phyloP scores from a whole-genome alignment of 1,140 invertebrate species.

The Andricus grossulariae region DNA sequence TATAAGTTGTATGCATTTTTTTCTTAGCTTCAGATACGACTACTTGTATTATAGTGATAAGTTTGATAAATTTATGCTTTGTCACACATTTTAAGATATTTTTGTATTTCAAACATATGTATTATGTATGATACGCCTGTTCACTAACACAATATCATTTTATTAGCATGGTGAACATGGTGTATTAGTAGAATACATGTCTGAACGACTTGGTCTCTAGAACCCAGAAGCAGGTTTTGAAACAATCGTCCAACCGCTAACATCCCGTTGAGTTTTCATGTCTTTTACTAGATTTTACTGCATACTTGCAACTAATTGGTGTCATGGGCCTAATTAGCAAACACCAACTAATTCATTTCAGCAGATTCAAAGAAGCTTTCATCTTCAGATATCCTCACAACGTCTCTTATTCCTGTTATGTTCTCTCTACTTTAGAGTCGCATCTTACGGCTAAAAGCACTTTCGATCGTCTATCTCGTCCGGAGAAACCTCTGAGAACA shows the following conservation, averaged over 20 bases:
- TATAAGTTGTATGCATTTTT: conserved; percentile 12
- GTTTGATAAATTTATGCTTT: neutral
- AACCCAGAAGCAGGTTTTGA: conserved; percentile 50
- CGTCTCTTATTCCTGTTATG: neutral
- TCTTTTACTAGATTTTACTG: conserved; percentile 32
- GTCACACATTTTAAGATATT: neutral
- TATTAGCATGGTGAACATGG: neutral
- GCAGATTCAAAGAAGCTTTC: neutral
- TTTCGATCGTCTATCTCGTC: conserved; percentile 35
- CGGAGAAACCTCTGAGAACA: conserved; percentile 6
- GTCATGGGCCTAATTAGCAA: conserved; percentile 49
- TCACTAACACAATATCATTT: neutral
- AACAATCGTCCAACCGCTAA: conserved; percentile 48
- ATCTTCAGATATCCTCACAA: neutral
- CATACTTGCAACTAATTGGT: conserved; percentile 44
- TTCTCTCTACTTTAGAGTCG: neutral
- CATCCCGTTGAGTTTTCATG: conserved; percentile 55
- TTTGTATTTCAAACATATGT: neutral
- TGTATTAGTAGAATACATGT: neutral
- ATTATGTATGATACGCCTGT: no score
- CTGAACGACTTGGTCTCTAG: neutral
- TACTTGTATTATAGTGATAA: neutral
- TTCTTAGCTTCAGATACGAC: neutral
- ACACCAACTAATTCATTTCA: conserved; percentile 40
- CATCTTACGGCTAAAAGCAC: conserved; percentile 33